These are phyloP conservation scores for Pterocles gutturalis DNA, from an alignment of 2,113 vertebrate species.

Conservation along the genomic window DNA sequence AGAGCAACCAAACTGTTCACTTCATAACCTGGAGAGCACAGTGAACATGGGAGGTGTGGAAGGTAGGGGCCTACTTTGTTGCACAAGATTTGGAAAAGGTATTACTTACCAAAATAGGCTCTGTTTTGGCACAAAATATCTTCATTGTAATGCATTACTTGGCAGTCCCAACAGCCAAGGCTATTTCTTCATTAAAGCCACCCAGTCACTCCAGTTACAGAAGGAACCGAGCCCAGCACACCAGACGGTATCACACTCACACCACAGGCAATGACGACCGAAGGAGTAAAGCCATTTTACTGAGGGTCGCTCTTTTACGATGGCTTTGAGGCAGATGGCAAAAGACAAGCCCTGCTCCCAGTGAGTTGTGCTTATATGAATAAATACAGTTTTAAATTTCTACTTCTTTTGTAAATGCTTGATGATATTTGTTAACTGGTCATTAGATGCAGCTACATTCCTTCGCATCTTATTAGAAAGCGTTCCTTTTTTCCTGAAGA, in stretches of 20 bases:
- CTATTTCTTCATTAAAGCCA: not conserved
- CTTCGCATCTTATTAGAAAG: constrained; percentile 65
- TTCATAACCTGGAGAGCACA: not conserved
- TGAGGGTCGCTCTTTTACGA: not conserved
- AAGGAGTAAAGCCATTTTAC: not conserved
- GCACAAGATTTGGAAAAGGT: not conserved
- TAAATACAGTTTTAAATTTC: constrained; percentile 62
- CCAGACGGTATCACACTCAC: not conserved
- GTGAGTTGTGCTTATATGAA: constrained; percentile 58
- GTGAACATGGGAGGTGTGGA: not conserved
- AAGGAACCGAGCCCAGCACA: not conserved
- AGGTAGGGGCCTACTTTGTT: not conserved
- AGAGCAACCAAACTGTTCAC: not conserved
- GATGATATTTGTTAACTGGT: constrained; percentile 53
- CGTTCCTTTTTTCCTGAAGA: constrained; percentile 32
- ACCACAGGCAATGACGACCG: not conserved
- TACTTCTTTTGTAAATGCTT: constrained; percentile 41
- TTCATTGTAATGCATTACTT: not conserved
- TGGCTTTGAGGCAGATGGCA: constrained; percentile 41
- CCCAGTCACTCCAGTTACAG: not conserved
- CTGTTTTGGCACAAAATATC: not conserved
- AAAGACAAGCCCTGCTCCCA: constrained; percentile 41
- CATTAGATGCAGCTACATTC: constrained; percentile 71
- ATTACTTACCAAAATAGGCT: not conserved
- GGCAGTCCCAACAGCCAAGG: fast-evolving